phyloP scores from a whole-genome alignment of 2,888 invertebrate species.

The Platynereis dumerilii region DNA sequence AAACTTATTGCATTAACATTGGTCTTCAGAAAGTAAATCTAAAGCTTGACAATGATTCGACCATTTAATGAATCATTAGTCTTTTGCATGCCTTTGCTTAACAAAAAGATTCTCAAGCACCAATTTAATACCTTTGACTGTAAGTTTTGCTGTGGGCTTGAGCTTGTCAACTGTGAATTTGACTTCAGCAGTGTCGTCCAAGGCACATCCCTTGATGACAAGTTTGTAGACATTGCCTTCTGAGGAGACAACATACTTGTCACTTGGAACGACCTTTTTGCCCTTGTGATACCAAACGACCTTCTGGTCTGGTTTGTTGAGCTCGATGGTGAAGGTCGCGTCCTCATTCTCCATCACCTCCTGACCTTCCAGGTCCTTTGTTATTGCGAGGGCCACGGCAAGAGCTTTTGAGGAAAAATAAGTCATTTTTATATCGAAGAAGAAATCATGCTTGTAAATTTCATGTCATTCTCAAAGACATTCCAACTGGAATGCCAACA shows the following conservation, averaged over 20 bases:
- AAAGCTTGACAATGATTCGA: too few species aligned
- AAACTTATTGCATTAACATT: too few species aligned
- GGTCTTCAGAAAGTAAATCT: too few species aligned
- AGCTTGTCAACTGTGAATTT: neutral
- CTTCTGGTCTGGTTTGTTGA: slow-evolving; percentile 73
- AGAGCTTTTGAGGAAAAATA: too few species aligned
- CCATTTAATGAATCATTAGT: too few species aligned
- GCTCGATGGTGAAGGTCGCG: slow-evolving; percentile 81
- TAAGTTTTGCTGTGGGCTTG: slow-evolving; percentile 14
- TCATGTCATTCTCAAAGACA: too few species aligned
- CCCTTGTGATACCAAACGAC: slow-evolving; percentile 54
- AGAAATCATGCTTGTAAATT: too few species aligned
- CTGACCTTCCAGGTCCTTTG: slow-evolving; percentile 47
- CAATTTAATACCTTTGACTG: slow-evolving; percentile 16
- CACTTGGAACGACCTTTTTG: slow-evolving; percentile 86
- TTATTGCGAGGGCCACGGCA: too few species aligned
- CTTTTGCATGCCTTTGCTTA: too few species aligned
- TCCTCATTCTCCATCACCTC: slow-evolving; percentile 61
- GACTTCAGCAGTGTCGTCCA: slow-evolving; percentile 43
- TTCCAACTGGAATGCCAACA: too few species aligned
- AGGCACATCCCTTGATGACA: slow-evolving; percentile 43
- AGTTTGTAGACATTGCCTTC: slow-evolving; percentile 68
- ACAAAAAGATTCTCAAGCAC: too few species aligned
- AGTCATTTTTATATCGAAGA: too few species aligned
- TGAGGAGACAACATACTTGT: slow-evolving; percentile 73